These are phyloP conservation scores for Petrocephalus schoutedeni DNA, from an alignment of 2,797 vertebrate genomes.

Conservation along the genomic window DNA sequence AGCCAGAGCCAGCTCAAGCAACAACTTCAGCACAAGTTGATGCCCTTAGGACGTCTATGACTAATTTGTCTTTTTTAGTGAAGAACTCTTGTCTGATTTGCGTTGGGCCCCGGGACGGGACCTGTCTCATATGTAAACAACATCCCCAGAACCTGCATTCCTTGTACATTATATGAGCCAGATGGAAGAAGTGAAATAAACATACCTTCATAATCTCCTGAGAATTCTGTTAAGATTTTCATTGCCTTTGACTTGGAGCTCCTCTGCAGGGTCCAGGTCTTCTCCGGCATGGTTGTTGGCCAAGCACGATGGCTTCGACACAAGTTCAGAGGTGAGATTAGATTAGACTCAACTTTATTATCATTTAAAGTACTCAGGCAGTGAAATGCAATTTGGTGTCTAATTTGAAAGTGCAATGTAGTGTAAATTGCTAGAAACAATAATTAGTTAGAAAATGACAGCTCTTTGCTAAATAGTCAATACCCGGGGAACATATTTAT, in stretches of 20 bases:
- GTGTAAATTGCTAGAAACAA: not conserved
- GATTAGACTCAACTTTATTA: not conserved
- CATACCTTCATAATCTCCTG: slow-evolving; percentile 23
- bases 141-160: slow-evolving; percentile 13
- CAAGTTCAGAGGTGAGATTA: not conserved
- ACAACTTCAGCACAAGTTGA: not conserved
- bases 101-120: slow-evolving; percentile 16
- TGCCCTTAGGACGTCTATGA: slow-evolving; percentile 6
- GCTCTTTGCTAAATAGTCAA: not conserved
- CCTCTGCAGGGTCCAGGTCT: not conserved
- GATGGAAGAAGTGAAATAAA: slow-evolving; percentile 14
- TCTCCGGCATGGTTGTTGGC: not conserved
- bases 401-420: not conserved
- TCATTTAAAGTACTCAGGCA: not conserved
- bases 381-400: not conserved
- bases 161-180: not conserved
- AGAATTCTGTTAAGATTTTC: not conserved
- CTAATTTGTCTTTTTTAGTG: slow-evolving; percentile 14
- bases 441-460: not conserved
- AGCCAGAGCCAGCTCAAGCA: not conserved
- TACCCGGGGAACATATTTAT: not conserved
- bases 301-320: not conserved
- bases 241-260: not conserved
- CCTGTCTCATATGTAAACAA: slow-evolving; percentile 20
- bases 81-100: slow-evolving; percentile 24